These are phyloP conservation scores for Phenacoccus solenopsis DNA, from an alignment of 1,140 invertebrate species.

Conservation along the genomic window DNA sequence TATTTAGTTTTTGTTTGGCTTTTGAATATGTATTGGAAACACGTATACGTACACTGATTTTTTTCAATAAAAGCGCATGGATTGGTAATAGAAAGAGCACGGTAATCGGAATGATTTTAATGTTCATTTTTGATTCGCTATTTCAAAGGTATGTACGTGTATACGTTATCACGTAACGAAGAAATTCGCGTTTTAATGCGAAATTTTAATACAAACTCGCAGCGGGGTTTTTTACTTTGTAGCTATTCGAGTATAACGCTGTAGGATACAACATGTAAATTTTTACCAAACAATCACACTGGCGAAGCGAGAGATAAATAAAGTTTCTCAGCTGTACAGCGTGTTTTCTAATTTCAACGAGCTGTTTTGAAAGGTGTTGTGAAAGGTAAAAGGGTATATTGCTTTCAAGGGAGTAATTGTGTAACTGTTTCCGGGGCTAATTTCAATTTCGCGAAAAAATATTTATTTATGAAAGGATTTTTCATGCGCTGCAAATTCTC, in stretches of 20 bases:
- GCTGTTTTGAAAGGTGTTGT: not conserved
- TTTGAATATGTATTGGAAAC: not conserved
- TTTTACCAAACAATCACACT: not conserved
- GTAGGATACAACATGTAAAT: not conserved
- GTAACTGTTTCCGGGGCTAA: not conserved
- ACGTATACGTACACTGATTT: no score
- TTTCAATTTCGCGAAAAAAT: not conserved
- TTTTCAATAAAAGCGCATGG: no score
- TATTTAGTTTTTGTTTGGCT: not conserved
- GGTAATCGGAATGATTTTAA: no score
- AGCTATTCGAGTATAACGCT: no score
- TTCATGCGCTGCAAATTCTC: not conserved
- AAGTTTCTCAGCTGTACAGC: not conserved
- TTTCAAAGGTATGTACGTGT: no score
- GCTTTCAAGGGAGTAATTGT: constrained; percentile 1
- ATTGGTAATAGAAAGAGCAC: no score
- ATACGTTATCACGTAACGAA: no score
- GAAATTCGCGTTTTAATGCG: no score
- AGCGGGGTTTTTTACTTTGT: no score
- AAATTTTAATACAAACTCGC: no score
- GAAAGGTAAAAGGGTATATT: not conserved
- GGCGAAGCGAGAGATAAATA: not conserved
- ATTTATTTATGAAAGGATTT: not conserved
- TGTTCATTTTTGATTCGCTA: no score
- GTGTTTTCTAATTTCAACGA: not conserved